phyloP scores from a whole-genome alignment of 2,113 vertebrate species.

The Trinectes maculatus region DNA sequence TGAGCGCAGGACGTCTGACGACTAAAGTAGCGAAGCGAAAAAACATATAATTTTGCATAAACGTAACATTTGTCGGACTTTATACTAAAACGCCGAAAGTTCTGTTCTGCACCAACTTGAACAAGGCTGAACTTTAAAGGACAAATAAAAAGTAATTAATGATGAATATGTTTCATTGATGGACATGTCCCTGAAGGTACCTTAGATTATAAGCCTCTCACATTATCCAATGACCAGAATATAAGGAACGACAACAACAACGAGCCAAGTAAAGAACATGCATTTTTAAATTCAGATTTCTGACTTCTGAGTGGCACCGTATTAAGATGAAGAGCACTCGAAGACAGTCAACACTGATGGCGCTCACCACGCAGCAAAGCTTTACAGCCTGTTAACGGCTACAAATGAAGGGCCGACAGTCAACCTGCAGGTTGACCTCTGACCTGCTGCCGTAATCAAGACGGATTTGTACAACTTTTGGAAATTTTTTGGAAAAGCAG shows the following conservation, averaged over 20 bases:
- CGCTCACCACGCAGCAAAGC: conserved; percentile 30
- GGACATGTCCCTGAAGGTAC: too few relatives aligned
- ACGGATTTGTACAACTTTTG: conserved; percentile 16
- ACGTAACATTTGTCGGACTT: not conserved
- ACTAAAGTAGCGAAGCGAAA: too few relatives aligned
- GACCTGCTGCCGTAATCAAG: conserved; percentile 20
- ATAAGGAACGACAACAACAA: too few relatives aligned
- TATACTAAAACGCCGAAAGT: conserved; percentile 12
- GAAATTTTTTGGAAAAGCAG: not conserved
- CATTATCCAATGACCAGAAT: too few relatives aligned
- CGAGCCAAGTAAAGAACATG: too few relatives aligned
- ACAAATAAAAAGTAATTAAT: too few relatives aligned
- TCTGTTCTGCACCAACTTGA: too few relatives aligned
- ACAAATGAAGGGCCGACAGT: conserved; percentile 37
- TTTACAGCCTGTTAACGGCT: conserved; percentile 44
- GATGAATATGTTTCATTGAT: not conserved
- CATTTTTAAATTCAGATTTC: conserved; percentile 26
- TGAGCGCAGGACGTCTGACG: conserved; percentile 21
- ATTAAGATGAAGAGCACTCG: conserved; percentile 38
- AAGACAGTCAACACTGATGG: conserved; percentile 24
- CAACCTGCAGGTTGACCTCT: conserved; percentile 38
- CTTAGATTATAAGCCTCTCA: too few relatives aligned
- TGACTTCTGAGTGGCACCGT: not conserved
- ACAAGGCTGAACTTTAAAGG: not conserved
- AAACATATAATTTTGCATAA: conserved; percentile 19